Evolutionary conservation across 1,140 invertebrate species (phyloP).

Genomic region (Drosophila sturtevanti): DNA sequence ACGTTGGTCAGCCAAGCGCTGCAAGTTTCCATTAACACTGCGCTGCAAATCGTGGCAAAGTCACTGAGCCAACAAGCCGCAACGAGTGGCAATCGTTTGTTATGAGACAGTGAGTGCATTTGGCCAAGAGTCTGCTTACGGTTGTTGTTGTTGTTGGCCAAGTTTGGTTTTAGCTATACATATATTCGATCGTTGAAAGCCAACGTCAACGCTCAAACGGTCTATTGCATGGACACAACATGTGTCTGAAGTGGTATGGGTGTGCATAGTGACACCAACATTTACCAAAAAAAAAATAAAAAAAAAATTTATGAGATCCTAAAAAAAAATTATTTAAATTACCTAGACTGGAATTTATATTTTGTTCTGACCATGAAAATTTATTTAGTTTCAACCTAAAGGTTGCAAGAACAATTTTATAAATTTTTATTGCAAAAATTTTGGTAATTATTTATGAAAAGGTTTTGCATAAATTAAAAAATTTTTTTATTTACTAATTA

Average conservation of each 20-base stretch:
- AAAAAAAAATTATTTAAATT: background rate
- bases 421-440: too few species aligned
- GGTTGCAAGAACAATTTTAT: too few species aligned
- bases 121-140: slow-evolving; percentile 48
- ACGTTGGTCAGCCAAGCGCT: slow-evolving; percentile 78
- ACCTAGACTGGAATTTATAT: background rate
- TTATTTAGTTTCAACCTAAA: background rate
- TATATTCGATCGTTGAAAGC: slow-evolving; percentile 52
- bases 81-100: slow-evolving; percentile 21
- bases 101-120: slow-evolving; percentile 14
- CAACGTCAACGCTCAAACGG: slow-evolving; percentile 62
- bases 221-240: slow-evolving; percentile 44
- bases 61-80: slow-evolving; percentile 47
- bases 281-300: too few species aligned
- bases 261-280: slow-evolving; percentile 11
- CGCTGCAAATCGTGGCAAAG: slow-evolving; percentile 45
- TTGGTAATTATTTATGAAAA: too few species aligned
- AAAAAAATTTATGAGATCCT: background rate
- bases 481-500: too few species aligned
- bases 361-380: background rate
- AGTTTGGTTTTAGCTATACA: slow-evolving; percentile 46
- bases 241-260: background rate
- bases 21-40: slow-evolving; percentile 80
- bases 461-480: slow-evolving; percentile 8
- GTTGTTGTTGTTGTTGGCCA: slow-evolving; percentile 42